Percentiles rank a stretch among this genome's conserved stretches.
These are phyloP conservation scores for Sclerurus mexicanus DNA, from an alignment of 2,113 vertebrate species.

Conservation along the genomic window DNA sequence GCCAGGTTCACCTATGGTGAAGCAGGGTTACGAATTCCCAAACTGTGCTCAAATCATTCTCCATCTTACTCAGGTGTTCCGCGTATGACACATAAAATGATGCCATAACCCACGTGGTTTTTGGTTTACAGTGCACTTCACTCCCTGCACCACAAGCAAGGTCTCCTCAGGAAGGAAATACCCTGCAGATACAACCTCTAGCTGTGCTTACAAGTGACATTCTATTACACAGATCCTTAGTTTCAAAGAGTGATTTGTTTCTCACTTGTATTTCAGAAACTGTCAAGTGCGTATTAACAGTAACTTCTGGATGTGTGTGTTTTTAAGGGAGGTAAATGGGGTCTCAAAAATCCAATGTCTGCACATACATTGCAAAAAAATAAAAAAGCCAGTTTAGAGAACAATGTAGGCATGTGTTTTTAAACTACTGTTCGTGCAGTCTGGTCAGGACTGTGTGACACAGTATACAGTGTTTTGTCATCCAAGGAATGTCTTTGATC, in stretches of 20 bases:
- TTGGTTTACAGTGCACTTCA: neutral
- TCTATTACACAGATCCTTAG: neutral
- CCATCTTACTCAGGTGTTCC: neutral
- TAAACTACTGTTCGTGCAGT: constrained; percentile 67
- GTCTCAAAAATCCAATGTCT: constrained; percentile 41
- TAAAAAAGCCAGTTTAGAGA: constrained; percentile 40
- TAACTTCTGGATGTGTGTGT: neutral
- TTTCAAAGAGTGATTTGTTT: neutral
- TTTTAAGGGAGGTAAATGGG: neutral
- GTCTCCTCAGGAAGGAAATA: neutral
- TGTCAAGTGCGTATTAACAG: neutral
- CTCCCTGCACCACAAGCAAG: neutral
- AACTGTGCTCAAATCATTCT: neutral
- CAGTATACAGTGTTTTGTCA: constrained; percentile 85
- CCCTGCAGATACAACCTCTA: neutral
- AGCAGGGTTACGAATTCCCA: neutral
- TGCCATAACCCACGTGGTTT: neutral
- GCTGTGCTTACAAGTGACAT: neutral
- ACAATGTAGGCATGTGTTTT: constrained; percentile 75
- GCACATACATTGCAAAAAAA: constrained; percentile 14
- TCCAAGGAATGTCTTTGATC: constrained; percentile 91
- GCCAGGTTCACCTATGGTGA: neutral
- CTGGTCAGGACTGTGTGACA: constrained; percentile 74
- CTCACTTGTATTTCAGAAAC: neutral
- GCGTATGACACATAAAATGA: neutral